Conservation (phyloP, 2,888 invertebrate genomes). For the Xestia rhomboidea region DNA sequence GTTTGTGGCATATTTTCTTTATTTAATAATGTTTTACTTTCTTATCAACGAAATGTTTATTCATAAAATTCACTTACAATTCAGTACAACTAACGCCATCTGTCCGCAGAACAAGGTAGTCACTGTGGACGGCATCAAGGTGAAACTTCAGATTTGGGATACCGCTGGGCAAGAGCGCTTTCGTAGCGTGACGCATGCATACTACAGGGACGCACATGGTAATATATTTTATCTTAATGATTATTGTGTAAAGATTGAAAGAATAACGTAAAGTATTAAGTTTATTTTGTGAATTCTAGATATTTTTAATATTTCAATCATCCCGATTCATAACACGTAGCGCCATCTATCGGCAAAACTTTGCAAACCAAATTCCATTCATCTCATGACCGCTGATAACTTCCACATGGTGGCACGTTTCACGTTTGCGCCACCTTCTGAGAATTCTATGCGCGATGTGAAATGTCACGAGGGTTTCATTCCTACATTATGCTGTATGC, state of each 20-base stretch:
- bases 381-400: slow-evolving; percentile 27
- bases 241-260: background rate
- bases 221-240: slow-evolving; percentile 66
- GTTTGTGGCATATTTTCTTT: slow-evolving; percentile 40
- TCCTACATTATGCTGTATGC: background rate
- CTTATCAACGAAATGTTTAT: background rate
- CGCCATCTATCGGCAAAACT: slow-evolving; percentile 69
- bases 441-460: slow-evolving; percentile 35
- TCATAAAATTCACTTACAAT: background rate
- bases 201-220: slow-evolving; percentile 98
- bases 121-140: slow-evolving; percentile 95
- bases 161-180: slow-evolving; percentile 98
- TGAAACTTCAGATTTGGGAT: slow-evolving; percentile 99
- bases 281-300: background rate
- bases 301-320: background rate
- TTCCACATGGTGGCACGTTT: slow-evolving; percentile 54
- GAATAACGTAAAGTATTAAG: background rate
- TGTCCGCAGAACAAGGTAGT: slow-evolving; percentile 95
- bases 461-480: slow-evolving; percentile 8
- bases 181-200: slow-evolving; percentile 97
- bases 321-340: slow-evolving; percentile 51
- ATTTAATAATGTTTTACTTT: slow-evolving; percentile 3
- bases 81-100: slow-evolving; percentile 84
- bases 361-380: background rate
- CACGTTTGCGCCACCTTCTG: slow-evolving; percentile 22